Evolutionary conservation across 2,113 vertebrate genomes (phyloP).

Genomic region (Eira barbara): DNA sequence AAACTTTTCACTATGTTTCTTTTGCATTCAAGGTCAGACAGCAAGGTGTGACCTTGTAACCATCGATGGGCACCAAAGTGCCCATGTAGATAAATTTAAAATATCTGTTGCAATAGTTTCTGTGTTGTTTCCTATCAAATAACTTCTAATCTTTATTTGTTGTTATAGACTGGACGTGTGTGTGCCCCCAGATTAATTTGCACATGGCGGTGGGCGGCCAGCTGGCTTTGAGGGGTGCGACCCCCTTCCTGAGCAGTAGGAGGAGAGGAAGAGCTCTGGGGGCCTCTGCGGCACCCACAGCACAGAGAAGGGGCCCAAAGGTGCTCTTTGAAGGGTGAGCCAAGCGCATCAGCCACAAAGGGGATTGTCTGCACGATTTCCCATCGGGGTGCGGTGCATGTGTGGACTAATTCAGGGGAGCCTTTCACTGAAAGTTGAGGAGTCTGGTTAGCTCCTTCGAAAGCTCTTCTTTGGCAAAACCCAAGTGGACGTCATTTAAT

Average conservation of each 20-base stretch:
- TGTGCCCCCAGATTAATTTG: not conserved
- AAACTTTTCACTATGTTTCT: slow-evolving; percentile 59
- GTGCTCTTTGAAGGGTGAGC: not conserved
- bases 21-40: slow-evolving; percentile 45
- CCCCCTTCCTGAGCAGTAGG: not conserved
- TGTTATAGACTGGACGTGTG: not conserved
- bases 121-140: not conserved
- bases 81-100: not conserved
- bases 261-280: not conserved
- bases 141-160: not conserved
- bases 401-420: too few species aligned
- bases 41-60: not conserved
- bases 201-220: fast-evolving
- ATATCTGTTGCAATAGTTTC: not conserved
- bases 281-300: not conserved
- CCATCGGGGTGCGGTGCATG: not conserved
- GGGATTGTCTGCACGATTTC: fast-evolving
- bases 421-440: not conserved
- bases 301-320: fast-evolving
- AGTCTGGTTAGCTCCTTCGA: not conserved
- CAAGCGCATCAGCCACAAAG: not conserved
- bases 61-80: not conserved
- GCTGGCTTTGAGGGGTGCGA: not conserved
- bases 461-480: not conserved
- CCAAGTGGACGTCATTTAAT: not conserved